A percentile compares a stretch with the other conserved stretches of the same genome.
These are phyloP conservation scores for Notothenia coriiceps DNA, from an alignment of 2,113 vertebrate genomes.

Conservation along the genomic window DNA sequence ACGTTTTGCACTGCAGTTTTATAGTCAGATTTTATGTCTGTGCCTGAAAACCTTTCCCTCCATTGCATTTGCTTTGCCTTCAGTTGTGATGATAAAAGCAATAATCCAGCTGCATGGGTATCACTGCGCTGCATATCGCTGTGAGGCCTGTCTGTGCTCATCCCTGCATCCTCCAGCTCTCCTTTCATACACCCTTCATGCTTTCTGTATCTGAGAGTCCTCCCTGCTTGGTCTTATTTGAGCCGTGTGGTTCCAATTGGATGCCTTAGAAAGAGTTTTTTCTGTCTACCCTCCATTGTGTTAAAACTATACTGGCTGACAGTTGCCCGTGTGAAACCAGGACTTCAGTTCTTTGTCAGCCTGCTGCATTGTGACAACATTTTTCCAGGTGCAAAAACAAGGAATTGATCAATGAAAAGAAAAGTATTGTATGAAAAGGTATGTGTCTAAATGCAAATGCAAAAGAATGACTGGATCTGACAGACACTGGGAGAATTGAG, in stretches of 20 bases:
- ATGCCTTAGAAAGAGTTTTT: conserved; percentile 53
- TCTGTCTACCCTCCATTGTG: conserved; percentile 60
- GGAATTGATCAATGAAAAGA: conserved; percentile 56
- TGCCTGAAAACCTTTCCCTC: conserved; percentile 61
- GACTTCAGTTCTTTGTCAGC: conserved; percentile 69
- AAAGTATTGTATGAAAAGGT: conserved; percentile 34
- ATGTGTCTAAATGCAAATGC: conserved; percentile 11
- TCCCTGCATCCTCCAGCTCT: conserved; percentile 49
- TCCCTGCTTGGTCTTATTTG: conserved; percentile 52
- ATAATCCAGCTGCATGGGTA: conserved; percentile 51
- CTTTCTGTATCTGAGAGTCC: conserved; percentile 44
- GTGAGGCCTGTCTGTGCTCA: conserved; percentile 60
- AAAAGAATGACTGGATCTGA: conserved; percentile 12
- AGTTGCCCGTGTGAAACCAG: conserved; percentile 66
- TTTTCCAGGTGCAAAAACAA: conserved; percentile 74
- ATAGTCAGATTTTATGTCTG: conserved; percentile 37
- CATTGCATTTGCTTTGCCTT: conserved; percentile 65
- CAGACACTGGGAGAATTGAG: conserved; percentile 3
- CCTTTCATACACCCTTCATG: conserved; percentile 54
- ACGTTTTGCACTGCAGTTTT: too few species aligned
- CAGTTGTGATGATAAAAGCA: conserved; percentile 63
- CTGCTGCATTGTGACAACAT: conserved; percentile 70
- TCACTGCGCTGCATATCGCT: conserved; percentile 36
- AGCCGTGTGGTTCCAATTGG: conserved; percentile 67
- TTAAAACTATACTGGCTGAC: conserved; percentile 60